Evolutionary conservation across 2,797 vertebrate species (phyloP), one percentile per base, ranked within the genome.

Genomic region (Hippoglossus hippoglossus): DNA sequence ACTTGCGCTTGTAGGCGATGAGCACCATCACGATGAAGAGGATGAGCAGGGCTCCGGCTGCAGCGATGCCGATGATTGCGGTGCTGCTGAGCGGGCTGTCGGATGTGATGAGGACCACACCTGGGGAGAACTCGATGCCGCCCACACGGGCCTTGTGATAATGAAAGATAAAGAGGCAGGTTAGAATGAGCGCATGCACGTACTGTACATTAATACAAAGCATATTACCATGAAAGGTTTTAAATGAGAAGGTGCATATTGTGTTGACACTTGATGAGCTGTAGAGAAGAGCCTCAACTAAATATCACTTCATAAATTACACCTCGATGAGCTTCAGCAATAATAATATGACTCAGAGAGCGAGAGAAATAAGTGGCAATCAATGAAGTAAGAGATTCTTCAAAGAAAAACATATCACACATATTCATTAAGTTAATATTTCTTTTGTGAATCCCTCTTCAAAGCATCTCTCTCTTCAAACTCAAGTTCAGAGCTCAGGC

Each of bases 1-100:
- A 99, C 89, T 99, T 99, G 90, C 97, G 96, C 67, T 99, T 99
- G 91, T 99, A 99, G 0, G 98, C 98, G 1, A 99, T 98, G 77
- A 99, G 95, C 51, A 99, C 98, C 0, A 97, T 94, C 82, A 99
- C 96, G 0, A 99, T 99, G 93, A 98, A 96, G 88, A 99, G 94
- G 92, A 99, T 96, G 85, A 99, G 96, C 54, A 99, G 93, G 24
- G 96, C 97, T 0, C 98, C 98, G 0, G 97, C 98, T n/a, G 95
- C 97, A 0, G 97, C 96, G 0, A 99, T 99, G 93, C 98, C 96
- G 72, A 99, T 94, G 25, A 99, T 98, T 62, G 98, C 97, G 0
- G 98, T 97, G 89, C 97, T 93, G 91, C 97, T 99, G 53, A 99
- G 97, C 0, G 96, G 98, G 85, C 97, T 99, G 94, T 99, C 98